Base-by-base conservation (phyloP, 1,140 invertebrate genomes). In the Wasmannia auropunctata region DNA sequence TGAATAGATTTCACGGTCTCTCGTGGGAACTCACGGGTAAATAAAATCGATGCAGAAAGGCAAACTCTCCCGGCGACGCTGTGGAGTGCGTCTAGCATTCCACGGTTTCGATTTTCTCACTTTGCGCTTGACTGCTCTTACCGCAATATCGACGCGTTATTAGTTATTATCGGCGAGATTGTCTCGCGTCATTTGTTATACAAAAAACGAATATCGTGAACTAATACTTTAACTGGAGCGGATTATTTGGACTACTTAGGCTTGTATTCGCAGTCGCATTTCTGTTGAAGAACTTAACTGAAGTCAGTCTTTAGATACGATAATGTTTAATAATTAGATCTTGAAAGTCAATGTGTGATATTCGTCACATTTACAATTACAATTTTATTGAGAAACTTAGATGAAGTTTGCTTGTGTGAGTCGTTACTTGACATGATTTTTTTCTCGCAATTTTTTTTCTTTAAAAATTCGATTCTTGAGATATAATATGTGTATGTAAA, bases 1-100 rank as follows among this genome's bases (percentile, higher is more conserved):
- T 54, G 67, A 83, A 83, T 83, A 83, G 51, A 83, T 83, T 83
- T 83, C 67, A 83, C 67, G 79, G 79, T 83, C 25, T 58, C 14
- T 83, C 79, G 40, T 83, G 79, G 67, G 79, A 83, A 72, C 19
- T 8, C 11, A 25, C n/a, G 28, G 7, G 49, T n/a, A 40, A n/a
- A n/a, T 28, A n/a, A 63, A 49, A 31, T n/a, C 56, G 28, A 63
- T 16, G 2, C 3, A 31, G 51, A 25, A 43, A 69, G 37, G 65
- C 34, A 19, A 31, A 51, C 51, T 83, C 34, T 40, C 5, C 10
- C 6, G 34, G 7, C 79, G 37, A 58, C 7, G 79, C 65, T 22
- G 43, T 43, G 28, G 11, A 56, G 49, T 70, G 54, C 79, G 11
- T 72, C 25, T 43, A n/a, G 28, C 11, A 74, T 83, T 83, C 37